These are phyloP conservation scores for Recurvirostra avosetta DNA, from an alignment of 2,113 vertebrate species.

Conservation along the genomic window DNA sequence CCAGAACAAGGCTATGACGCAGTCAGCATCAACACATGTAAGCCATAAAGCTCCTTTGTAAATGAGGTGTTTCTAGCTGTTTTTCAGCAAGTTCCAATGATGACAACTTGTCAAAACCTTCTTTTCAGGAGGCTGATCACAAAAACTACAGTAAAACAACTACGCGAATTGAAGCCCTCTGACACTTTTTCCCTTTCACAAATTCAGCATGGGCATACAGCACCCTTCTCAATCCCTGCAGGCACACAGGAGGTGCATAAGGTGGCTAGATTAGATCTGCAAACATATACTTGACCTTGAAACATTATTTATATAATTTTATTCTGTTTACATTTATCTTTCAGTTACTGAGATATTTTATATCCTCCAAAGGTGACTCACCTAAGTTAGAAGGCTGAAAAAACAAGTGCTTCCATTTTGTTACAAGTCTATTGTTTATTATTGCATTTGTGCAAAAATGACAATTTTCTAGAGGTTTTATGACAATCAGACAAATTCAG, in stretches of 20 bases:
- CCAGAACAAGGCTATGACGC: background rate
- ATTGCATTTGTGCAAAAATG: background rate
- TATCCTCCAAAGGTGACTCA: background rate
- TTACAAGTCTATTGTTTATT: background rate
- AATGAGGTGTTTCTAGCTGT: background rate
- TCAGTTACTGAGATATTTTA: background rate
- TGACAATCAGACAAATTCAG: background rate
- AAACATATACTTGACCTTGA: background rate
- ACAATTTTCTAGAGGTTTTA: background rate
- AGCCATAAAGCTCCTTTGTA: background rate
- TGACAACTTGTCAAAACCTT: background rate
- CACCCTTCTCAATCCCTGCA: background rate
- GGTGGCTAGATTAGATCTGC: background rate
- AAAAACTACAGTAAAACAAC: background rate
- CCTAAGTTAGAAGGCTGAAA: background rate
- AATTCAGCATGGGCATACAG: background rate
- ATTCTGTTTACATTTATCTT: background rate
- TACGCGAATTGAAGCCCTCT: background rate
- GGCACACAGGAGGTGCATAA: background rate
- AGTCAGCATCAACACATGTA: background rate
- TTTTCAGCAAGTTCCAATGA: background rate
- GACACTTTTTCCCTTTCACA: background rate
- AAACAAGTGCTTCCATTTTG: background rate
- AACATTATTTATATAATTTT: background rate
- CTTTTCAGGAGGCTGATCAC: background rate